These are phyloP conservation scores for Euplagia quadripunctaria DNA, from an alignment of 2,888 invertebrate genomes.

Conservation along the genomic window DNA sequence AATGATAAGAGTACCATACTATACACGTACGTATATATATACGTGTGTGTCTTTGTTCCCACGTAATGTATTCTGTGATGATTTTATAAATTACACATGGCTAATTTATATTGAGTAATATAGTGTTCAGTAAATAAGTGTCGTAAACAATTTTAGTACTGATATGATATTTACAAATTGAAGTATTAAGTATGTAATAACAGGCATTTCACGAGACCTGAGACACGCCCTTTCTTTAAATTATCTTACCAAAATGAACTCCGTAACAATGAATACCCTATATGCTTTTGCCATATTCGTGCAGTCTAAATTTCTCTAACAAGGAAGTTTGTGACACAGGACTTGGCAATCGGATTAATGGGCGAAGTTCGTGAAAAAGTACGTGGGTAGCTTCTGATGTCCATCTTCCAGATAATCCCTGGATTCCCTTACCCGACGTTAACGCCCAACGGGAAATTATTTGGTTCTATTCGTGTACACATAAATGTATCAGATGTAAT, in stretches of 20 bases:
- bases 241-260: neutral
- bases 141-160: neutral
- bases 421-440: neutral
- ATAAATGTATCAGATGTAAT: neutral
- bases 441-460: neutral
- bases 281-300: conserved; percentile 48
- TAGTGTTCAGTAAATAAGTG: neutral
- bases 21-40: neutral
- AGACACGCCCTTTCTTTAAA: neutral
- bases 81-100: neutral
- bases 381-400: conserved; percentile 1
- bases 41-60: too few species aligned
- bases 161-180: neutral
- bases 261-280: neutral
- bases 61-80: neutral
- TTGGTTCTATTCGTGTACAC: neutral
- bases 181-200: neutral
- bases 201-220: too few species aligned
- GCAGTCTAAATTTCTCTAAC: conserved; percentile 57
- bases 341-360: conserved; percentile 7
- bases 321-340: conserved; percentile 14
- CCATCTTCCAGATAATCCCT: conserved; percentile 10
- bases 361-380: conserved; percentile 7
- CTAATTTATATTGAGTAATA: too few species aligned
- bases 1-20: neutral